phyloP scores from a whole-genome alignment of 2,888 invertebrate species.

The Perithous albicinctus region DNA sequence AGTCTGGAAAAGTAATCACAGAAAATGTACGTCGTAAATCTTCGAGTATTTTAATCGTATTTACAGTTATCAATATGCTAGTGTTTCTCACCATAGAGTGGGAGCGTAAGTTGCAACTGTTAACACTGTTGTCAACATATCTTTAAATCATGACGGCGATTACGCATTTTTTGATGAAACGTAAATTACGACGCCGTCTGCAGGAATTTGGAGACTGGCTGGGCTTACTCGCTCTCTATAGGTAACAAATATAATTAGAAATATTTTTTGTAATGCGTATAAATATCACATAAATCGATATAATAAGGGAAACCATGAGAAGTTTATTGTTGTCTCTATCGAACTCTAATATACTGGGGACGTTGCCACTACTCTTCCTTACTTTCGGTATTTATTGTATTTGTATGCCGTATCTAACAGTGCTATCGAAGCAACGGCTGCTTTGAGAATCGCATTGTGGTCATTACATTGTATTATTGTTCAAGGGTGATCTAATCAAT shows the following conservation, averaged over 20 bases:
- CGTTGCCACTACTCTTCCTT: too few relatives aligned
- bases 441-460: too few relatives aligned
- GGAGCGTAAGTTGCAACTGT: constrained; percentile 15
- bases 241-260: not conserved
- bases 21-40: not conserved
- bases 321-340: too few relatives aligned
- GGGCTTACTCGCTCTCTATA: constrained; percentile 46
- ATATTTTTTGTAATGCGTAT: not conserved
- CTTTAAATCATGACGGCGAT: constrained; percentile 22
- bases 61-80: not conserved
- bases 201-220: constrained; percentile 47
- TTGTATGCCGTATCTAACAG: too few relatives aligned
- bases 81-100: constrained; percentile 23
- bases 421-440: too few relatives aligned
- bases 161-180: constrained; percentile 38
- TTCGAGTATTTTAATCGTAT: not conserved
- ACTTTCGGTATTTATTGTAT: too few relatives aligned
- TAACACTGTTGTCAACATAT: constrained; percentile 11
- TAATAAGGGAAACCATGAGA: too few relatives aligned
- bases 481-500: too few relatives aligned
- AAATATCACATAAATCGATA: too few relatives aligned
- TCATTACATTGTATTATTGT: too few relatives aligned
- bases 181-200: constrained; percentile 60
- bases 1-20: constrained; percentile 27
- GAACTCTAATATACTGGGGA: too few relatives aligned